A percentile compares a stretch with the other conserved stretches of the same genome.
Evolutionary conservation across 2,888 invertebrate genomes (phyloP).

Genomic region (Tetragnatha montana): DNA sequence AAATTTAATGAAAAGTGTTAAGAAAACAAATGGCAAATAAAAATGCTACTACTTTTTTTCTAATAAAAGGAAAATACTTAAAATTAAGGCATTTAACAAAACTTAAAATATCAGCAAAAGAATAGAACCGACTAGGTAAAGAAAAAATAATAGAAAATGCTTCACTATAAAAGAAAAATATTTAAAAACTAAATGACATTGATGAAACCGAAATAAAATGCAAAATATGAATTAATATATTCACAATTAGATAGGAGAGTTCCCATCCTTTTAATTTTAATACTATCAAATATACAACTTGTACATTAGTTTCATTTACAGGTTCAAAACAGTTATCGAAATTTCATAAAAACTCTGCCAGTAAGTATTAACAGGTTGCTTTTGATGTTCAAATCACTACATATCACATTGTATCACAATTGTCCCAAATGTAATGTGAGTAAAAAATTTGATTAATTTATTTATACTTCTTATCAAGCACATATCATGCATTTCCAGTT

Average conservation of each 20-base stretch:
- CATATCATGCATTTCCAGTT: too few relatives aligned
- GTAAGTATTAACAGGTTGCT: background rate
- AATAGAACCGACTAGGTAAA: background rate
- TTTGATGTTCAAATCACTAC: background rate
- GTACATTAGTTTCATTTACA: background rate
- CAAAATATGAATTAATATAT: background rate
- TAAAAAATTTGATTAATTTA: background rate
- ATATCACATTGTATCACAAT: constrained; percentile 1
- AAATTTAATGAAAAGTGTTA: background rate
- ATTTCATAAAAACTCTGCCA: background rate
- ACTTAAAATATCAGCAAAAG: background rate
- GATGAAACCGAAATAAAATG: background rate
- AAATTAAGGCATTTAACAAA: background rate
- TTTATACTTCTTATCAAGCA: too few relatives aligned
- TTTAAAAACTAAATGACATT: background rate
- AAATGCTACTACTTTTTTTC: background rate
- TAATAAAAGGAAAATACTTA: background rate
- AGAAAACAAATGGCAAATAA: background rate
- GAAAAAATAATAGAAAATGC: background rate
- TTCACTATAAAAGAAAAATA: background rate
- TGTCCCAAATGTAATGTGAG: background rate
- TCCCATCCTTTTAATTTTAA: background rate
- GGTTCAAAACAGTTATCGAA: background rate
- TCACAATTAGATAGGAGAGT: too few relatives aligned
- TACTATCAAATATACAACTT: background rate